Percentiles rank a stretch among this genome's conserved stretches.
phyloP scores from a whole-genome alignment of 1,140 invertebrate genomes.

The Drosophila asahinai region DNA sequence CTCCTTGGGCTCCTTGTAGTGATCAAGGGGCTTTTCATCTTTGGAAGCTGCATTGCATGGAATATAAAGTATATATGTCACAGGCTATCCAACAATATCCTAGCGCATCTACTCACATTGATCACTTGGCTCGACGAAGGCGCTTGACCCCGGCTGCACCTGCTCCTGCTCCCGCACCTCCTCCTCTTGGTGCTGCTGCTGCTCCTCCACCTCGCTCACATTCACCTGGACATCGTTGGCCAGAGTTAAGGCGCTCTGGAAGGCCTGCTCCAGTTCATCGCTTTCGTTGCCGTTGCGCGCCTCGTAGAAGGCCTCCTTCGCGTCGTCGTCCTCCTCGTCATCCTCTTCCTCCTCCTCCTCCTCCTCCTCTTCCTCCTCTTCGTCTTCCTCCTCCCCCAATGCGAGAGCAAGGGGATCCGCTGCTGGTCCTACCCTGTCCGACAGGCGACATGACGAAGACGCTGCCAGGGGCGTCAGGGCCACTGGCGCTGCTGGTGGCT shows the following conservation, averaged over 20 bases:
- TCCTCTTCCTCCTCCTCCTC: slow-evolving; percentile 37
- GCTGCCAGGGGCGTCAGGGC: slow-evolving; percentile 27
- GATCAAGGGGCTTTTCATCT: not conserved
- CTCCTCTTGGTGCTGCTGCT: not conserved
- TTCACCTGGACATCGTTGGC: slow-evolving; percentile 68
- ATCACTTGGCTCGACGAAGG: slow-evolving; percentile 9
- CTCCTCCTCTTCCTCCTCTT: slow-evolving; percentile 26
- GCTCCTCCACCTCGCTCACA: slow-evolving; percentile 52
- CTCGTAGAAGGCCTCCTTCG: slow-evolving; percentile 68
- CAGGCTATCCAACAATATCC: not conserved
- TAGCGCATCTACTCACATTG: slow-evolving; percentile 14
- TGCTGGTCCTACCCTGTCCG: slow-evolving; percentile 21
- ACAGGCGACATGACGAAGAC: slow-evolving; percentile 22
- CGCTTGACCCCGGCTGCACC: slow-evolving; percentile 17
- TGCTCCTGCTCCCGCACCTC: not conserved
- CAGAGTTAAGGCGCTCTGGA: slow-evolving; percentile 68
- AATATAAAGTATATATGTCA: not conserved
- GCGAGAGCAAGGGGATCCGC: slow-evolving; percentile 30
- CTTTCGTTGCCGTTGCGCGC: slow-evolving; percentile 70
- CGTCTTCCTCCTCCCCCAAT: slow-evolving; percentile 8
- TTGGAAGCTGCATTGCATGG: slow-evolving; percentile 12
- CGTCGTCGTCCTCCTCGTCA: slow-evolving; percentile 62
- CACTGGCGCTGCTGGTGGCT: slow-evolving; percentile 39
- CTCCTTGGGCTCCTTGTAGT: not conserved
- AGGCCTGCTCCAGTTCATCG: slow-evolving; percentile 71